Percentiles rank a stretch among this genome's conserved stretches.
These are phyloP conservation scores for Actinia tenebrosa DNA, from an alignment of 64 coral and sea anemone genomes.

Conservation along the genomic window DNA sequence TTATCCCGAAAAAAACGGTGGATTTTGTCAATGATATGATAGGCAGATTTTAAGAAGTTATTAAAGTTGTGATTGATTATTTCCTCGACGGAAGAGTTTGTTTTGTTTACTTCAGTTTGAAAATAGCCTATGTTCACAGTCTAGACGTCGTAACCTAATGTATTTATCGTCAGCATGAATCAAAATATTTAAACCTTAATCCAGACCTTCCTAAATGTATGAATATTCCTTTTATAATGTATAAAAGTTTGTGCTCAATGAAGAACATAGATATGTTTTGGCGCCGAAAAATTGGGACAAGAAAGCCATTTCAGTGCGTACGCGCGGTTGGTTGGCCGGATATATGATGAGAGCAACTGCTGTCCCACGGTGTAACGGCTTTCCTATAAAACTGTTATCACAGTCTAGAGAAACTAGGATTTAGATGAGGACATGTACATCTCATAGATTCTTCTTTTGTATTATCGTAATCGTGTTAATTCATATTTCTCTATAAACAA, in stretches of 20 bases:
- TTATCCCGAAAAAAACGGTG: neutral
- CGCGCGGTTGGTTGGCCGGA: neutral
- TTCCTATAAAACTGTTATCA: neutral
- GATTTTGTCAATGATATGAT: neutral
- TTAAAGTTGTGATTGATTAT: neutral
- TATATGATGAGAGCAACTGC: neutral
- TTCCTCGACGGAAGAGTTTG: neutral
- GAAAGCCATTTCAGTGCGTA: neutral
- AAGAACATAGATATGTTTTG: neutral
- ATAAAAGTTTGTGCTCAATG: neutral
- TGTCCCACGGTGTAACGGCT: neutral
- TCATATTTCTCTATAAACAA: constrained; percentile 9
- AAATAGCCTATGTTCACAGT: neutral
- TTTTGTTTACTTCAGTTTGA: neutral
- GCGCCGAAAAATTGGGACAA: neutral
- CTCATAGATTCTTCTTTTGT: neutral
- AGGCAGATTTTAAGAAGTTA: neutral
- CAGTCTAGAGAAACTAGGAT: neutral
- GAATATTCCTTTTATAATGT: neutral
- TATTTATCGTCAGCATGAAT: neutral
- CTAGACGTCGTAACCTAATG: neutral
- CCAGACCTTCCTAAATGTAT: neutral
- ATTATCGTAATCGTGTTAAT: constrained; percentile 1
- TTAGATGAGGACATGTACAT: neutral
- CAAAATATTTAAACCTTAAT: neutral